Conservation (phyloP, 2,113 vertebrate genomes). For the Lepus americanus region DNA sequence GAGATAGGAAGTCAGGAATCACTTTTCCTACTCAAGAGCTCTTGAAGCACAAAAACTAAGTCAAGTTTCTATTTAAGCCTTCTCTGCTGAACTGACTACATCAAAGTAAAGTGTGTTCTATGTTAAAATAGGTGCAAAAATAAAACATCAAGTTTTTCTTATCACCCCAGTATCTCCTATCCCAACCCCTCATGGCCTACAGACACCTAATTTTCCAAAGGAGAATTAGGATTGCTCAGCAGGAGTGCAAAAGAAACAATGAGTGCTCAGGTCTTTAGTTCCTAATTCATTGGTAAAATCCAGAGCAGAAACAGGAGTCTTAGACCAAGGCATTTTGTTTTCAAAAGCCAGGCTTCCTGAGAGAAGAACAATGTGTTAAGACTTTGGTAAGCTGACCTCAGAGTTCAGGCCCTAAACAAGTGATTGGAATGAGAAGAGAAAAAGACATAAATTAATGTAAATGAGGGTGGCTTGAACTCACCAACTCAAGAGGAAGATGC, state of each 20-base stretch:
- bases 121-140: background rate
- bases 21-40: background rate
- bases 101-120: background rate
- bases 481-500: background rate
- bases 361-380: background rate
- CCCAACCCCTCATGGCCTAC: background rate
- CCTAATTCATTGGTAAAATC: conserved; percentile 39
- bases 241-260: background rate
- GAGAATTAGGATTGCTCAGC: background rate
- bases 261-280: background rate
- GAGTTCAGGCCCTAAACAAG: background rate
- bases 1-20: background rate
- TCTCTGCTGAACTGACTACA: background rate
- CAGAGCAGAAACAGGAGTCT: background rate
- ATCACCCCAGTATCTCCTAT: background rate
- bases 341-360: background rate
- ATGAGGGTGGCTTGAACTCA: background rate
- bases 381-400: background rate
- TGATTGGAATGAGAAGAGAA: background rate
- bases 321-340: conserved; percentile 31
- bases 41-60: background rate
- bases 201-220: background rate
- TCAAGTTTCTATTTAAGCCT: conserved; percentile 15
- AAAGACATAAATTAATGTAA: background rate
- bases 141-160: background rate